phyloP scores from a whole-genome alignment of 1,140 invertebrate species.

The Drosophila equinoxialis region DNA sequence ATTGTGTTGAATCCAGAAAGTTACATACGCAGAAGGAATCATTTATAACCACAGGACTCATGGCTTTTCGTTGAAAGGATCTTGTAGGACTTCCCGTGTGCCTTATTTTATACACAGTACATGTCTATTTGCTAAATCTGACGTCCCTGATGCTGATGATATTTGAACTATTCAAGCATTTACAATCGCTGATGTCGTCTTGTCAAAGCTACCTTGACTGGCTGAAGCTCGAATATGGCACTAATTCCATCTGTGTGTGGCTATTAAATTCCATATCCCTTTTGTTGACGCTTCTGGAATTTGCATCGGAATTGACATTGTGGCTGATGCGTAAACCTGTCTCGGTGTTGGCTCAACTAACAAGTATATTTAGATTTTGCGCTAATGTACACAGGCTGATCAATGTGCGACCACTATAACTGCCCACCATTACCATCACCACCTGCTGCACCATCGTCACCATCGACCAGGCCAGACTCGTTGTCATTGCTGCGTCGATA shows the following conservation, averaged over 20 bases:
- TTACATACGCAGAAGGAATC: too few relatives aligned
- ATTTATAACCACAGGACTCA: too few relatives aligned
- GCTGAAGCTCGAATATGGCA: not conserved
- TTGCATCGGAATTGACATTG: not conserved
- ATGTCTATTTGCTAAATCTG: conserved; percentile 36
- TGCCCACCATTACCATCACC: not conserved
- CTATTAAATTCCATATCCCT: not conserved
- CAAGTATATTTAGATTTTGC: conserved; percentile 7
- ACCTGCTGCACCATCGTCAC: not conserved
- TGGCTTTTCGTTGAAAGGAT: not conserved
- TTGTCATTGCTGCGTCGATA: not conserved
- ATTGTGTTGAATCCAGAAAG: too few relatives aligned
- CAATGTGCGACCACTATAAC: conserved; percentile 16
- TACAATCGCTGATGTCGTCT: not conserved
- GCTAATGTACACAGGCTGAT: conserved; percentile 31
- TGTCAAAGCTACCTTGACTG: not conserved
- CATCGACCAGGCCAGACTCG: not conserved
- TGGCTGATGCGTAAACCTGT: not conserved
- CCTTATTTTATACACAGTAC: not conserved
- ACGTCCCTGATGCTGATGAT: conserved; percentile 19
- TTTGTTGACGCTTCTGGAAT: not conserved
- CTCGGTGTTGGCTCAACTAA: not conserved
- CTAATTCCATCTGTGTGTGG: too few relatives aligned
- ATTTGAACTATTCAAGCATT: not conserved
- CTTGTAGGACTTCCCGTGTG: conserved; percentile 15